These are phyloP conservation scores for Scolopax rusticola DNA, from an alignment of 2,797 vertebrate genomes.

Conservation along the genomic window DNA sequence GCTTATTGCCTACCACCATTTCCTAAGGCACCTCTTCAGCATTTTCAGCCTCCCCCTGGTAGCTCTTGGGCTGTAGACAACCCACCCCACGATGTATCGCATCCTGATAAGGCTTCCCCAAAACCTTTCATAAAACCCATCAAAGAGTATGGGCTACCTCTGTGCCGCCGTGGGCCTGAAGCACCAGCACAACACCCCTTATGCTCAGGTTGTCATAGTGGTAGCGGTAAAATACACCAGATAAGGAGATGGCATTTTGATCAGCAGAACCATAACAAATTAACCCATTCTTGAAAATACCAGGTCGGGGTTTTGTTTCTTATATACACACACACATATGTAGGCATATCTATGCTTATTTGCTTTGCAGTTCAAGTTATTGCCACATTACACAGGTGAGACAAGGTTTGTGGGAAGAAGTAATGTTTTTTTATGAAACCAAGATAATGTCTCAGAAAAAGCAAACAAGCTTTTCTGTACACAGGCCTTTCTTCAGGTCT, in stretches of 20 bases:
- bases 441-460: neutral
- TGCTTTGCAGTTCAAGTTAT: neutral
- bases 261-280: neutral
- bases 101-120: neutral
- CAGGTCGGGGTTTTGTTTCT: neutral
- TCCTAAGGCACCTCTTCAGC: neutral
- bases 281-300: neutral
- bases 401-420: neutral
- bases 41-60: neutral
- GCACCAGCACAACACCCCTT: neutral
- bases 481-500: neutral
- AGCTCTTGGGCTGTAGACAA: neutral
- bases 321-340: neutral
- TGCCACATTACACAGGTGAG: neutral
- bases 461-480: neutral
- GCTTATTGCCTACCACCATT: neutral
- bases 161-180: neutral
- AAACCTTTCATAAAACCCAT: neutral
- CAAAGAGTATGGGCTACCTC: neutral
- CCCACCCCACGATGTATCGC: fast-evolving
- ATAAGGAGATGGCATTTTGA: neutral
- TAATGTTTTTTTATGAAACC: neutral
- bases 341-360: neutral
- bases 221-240: neutral
- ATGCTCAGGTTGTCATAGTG: neutral